Evolutionary conservation across 1,140 invertebrate species (phyloP), one percentile per base, ranked within the genome.

Genomic region (Lordiphosa clarofinis): DNA sequence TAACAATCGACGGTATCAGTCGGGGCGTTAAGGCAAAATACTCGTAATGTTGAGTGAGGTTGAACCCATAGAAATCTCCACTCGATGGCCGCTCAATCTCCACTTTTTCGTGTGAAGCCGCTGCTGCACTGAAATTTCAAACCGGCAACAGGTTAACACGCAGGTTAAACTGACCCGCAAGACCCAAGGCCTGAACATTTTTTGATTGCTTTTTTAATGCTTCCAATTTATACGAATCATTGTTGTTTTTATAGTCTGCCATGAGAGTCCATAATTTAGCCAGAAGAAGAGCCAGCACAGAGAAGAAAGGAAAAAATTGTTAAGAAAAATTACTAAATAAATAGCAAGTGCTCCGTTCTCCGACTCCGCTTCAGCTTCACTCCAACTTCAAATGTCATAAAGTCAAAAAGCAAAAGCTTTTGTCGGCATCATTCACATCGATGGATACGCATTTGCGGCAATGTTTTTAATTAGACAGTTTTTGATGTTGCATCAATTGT

Each of bases 191-290:
- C 68, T 68, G 68, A 82, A 82, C 76, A 84, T 78, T 82, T 82
- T 46, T 82, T 82, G 76, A 82, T 82, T 82, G 76, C 76, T 82
- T 84, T 82, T 82, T 82, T 82, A 82, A 82, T 82, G 76, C 84
- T 82, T 82, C 76, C 76, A 84, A 82, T 82, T 84, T 82, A 82
- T 82, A 84, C 76, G 76, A 82, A 82, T 82, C 76, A 82, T 82
- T 82, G 78, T 84, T 82, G 73, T 84, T 78, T 46, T 84, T 70
- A 70, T 75, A 61, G 59, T 62, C 54, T 46, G 66, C 70, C 46
- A 50, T 48, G 42, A 58, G 76, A 82, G 76, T 82, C 76, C 76
- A 82, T 84, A 82, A 82, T 82, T 82, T 82, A 73, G 73, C 66
- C 76, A 61, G 57, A 49, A 31, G 35, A 50, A 38, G 38, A 57